Conservation (phyloP, 2,797 vertebrate genomes). For the Liasis olivaceus region DNA sequence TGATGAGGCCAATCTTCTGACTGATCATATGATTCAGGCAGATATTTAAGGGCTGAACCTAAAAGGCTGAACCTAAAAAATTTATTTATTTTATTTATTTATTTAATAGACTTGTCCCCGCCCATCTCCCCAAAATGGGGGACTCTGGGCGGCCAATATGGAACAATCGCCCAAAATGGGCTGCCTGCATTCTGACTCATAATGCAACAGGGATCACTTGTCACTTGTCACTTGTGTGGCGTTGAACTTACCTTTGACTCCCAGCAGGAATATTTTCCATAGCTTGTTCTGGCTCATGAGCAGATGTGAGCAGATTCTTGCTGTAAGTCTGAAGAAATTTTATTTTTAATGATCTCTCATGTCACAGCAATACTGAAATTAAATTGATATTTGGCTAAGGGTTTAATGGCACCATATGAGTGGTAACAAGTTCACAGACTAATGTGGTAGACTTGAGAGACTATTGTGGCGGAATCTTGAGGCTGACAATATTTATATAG, state of each 20-base stretch:
- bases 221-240: background rate
- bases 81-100: too few relatives aligned
- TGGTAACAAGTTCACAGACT: background rate
- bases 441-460: background rate
- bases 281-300: conserved; percentile 19
- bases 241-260: background rate
- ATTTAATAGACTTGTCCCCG: too few relatives aligned
- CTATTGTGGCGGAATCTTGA: background rate
- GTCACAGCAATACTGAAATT: background rate
- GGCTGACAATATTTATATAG: background rate
- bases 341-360: background rate
- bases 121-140: too few relatives aligned
- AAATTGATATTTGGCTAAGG: background rate
- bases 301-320: background rate
- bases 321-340: background rate
- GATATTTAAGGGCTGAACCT: background rate
- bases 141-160: background rate
- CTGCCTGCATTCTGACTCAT: background rate
- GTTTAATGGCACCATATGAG: background rate
- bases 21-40: background rate
- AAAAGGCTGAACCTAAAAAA: background rate
- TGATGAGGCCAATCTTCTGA: background rate
- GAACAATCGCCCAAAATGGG: background rate
- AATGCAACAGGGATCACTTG: background rate
- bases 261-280: conserved; percentile 5